phyloP scores from a whole-genome alignment of 2,888 invertebrate species.

The Harpalus rubripes region DNA sequence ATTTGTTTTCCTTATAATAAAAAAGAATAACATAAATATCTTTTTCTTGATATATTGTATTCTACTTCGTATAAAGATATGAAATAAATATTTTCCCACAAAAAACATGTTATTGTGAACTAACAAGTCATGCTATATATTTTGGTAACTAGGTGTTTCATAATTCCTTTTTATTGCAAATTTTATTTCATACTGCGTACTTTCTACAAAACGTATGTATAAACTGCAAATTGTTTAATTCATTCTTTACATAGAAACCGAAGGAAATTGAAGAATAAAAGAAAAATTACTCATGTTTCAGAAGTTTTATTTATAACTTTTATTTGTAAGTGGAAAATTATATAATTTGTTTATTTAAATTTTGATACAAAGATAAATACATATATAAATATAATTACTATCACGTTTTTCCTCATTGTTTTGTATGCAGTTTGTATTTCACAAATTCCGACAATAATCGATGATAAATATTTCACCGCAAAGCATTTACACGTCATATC shows the following conservation, averaged over 20 bases:
- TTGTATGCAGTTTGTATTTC: background rate
- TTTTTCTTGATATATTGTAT: too few relatives aligned
- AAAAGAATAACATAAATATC: background rate
- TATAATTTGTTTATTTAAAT: too few relatives aligned
- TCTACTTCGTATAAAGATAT: too few relatives aligned
- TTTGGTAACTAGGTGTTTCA: background rate
- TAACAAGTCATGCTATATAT: background rate
- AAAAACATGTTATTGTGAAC: too few relatives aligned
- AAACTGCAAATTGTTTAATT: background rate
- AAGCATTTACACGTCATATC: constrained; percentile 4
- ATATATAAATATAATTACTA: background rate
- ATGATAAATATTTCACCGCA: background rate
- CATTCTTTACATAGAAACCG: too few relatives aligned
- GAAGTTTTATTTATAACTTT: too few relatives aligned
- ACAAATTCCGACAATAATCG: background rate
- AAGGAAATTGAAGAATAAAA: too few relatives aligned
- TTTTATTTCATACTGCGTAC: background rate
- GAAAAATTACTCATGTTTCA: too few relatives aligned
- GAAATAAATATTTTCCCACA: too few relatives aligned
- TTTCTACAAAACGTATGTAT: background rate
- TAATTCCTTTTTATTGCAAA: background rate
- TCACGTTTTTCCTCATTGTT: background rate
- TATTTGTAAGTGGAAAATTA: too few relatives aligned
- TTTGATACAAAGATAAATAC: background rate
- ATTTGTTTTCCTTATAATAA: background rate